Percentiles rank a stretch among this genome's conserved stretches.
Evolutionary conservation across 2,113 vertebrate species (phyloP).

Genomic region (Rhegmatorhina hoffmannsi): DNA sequence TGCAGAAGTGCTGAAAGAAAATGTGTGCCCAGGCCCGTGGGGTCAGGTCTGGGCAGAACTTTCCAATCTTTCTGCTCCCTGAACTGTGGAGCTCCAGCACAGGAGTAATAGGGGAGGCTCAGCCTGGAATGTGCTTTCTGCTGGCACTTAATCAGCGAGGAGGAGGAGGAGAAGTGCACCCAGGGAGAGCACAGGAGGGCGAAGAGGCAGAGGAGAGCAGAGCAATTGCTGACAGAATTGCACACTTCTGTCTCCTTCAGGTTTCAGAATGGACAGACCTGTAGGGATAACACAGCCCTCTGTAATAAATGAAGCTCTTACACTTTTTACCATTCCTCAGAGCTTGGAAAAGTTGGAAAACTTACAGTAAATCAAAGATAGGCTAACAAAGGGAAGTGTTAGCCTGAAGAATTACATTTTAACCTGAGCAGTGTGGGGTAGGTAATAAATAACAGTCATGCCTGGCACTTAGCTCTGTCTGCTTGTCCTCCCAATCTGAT

Average conservation of each 20-base stretch:
- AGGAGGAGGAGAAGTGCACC: not conserved
- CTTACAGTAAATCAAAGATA: not conserved
- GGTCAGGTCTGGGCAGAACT: not conserved
- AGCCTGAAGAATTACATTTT: not conserved
- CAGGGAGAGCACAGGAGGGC: not conserved
- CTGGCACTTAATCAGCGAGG: not conserved
- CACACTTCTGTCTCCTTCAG: not conserved
- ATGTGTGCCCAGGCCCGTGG: rapidly evolving
- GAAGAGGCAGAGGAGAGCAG: not conserved
- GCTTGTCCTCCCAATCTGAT: not conserved
- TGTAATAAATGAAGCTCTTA: not conserved
- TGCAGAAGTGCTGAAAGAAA: not conserved
- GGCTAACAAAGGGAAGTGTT: not conserved
- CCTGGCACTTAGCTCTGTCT: not conserved
- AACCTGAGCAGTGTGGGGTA: not conserved
- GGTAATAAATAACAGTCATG: not conserved
- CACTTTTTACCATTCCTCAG: not conserved
- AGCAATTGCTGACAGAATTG: not conserved
- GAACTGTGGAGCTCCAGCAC: rapidly evolving
- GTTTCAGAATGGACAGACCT: not conserved
- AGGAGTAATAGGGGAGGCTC: not conserved
- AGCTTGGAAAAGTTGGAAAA: not conserved
- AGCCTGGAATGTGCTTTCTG: not conserved
- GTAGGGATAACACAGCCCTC: not conserved
- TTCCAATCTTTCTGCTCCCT: not conserved